A percentile compares a stretch with the other conserved stretches of the same genome.
Conservation (phyloP, 2,888 invertebrate species). For the Cacoxenus indagator region DNA sequence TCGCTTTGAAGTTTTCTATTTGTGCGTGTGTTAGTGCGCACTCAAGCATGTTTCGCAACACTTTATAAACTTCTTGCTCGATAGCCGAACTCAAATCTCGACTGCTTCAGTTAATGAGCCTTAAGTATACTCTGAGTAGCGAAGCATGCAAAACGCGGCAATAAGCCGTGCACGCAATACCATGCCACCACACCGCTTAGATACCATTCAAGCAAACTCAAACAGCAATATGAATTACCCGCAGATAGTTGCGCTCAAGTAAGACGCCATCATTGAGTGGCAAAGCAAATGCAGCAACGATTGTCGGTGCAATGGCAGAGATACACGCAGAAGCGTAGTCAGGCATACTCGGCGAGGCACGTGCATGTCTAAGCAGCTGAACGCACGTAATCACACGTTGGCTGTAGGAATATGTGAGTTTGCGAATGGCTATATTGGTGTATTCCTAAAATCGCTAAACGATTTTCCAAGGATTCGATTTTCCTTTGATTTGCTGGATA, state of each 20-base stretch:
- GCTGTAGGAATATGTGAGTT: neutral
- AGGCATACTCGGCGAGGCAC: conserved; percentile 23
- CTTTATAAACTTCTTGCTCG: neutral
- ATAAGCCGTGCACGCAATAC: conserved; percentile 7
- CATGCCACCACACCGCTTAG: neutral
- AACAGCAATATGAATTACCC: neutral
- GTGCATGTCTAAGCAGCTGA: conserved; percentile 32
- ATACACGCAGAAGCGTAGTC: neutral
- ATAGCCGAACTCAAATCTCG: neutral
- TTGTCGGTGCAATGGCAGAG: neutral
- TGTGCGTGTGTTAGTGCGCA: neutral
- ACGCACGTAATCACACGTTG: conserved; percentile 25
- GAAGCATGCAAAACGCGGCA: conserved; percentile 1
- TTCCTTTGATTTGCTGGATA: too few species aligned
- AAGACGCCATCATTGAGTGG: neutral
- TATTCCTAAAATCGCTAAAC: too few species aligned
- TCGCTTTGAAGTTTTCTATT: neutral
- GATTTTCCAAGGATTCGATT: too few species aligned
- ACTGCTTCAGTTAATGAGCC: conserved; percentile 2
- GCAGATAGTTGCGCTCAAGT: neutral
- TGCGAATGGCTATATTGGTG: conserved; percentile 2
- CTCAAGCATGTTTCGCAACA: neutral
- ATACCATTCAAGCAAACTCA: neutral
- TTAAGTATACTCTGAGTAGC: neutral
- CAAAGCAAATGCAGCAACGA: neutral